phyloP scores from a whole-genome alignment of 2,888 invertebrate species.

The Apamea anceps region DNA sequence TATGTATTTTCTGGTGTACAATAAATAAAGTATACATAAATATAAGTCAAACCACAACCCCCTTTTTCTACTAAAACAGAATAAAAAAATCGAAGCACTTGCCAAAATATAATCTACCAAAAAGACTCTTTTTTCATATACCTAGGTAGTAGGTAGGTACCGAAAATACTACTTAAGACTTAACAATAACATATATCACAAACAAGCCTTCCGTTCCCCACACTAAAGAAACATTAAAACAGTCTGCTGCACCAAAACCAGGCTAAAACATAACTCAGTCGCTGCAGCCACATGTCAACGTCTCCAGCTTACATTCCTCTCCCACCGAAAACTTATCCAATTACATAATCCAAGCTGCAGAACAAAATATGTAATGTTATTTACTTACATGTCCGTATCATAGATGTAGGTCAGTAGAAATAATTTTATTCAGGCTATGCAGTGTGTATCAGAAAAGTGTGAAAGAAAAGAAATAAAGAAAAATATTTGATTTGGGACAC shows the following conservation, averaged over 20 bases:
- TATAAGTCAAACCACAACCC: too few species aligned
- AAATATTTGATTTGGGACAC: too few species aligned
- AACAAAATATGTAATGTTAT: constrained; percentile 39
- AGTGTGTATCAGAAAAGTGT: too few species aligned
- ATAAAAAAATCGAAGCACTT: too few species aligned
- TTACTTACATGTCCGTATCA: not conserved
- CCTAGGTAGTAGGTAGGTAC: too few species aligned
- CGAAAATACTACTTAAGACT: not conserved
- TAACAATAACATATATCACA: not conserved
- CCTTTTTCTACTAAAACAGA: too few species aligned
- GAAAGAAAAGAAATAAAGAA: too few species aligned
- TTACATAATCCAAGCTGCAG: constrained; percentile 46
- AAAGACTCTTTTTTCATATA: too few species aligned
- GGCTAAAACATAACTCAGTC: constrained; percentile 26
- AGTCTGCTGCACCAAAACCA: constrained; percentile 12
- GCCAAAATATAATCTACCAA: too few species aligned
- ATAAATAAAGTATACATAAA: too few species aligned
- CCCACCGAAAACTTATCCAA: constrained; percentile 54
- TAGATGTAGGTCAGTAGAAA: constrained; percentile 29
- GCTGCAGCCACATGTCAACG: constrained; percentile 27
- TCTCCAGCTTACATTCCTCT: constrained; percentile 27
- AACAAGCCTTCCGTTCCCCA: not conserved
- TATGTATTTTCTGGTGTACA: too few species aligned
- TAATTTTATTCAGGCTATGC: not conserved
- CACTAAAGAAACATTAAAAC: constrained; percentile 26